These are phyloP conservation scores for Pipistrellus kuhlii DNA, from an alignment of 2,797 vertebrate species.

Conservation along the genomic window DNA sequence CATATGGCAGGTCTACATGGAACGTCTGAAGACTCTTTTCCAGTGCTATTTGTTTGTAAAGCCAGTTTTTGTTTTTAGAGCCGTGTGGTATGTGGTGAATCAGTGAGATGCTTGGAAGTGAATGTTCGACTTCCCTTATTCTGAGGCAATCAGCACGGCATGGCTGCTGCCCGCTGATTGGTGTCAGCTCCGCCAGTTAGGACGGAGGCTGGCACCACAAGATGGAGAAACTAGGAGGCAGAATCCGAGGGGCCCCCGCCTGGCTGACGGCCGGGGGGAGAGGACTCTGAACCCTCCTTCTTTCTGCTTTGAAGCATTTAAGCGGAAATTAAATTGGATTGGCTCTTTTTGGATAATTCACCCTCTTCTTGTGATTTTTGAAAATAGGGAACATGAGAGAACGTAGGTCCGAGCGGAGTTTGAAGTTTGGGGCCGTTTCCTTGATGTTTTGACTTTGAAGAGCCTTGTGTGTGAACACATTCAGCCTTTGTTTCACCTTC, in stretches of 20 bases:
- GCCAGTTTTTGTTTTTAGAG: not conserved
- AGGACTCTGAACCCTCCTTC: not conserved
- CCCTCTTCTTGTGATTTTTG: constrained; percentile 58
- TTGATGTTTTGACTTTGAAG: constrained; percentile 74
- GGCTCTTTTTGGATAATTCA: constrained; percentile 39
- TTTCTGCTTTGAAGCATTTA: constrained; percentile 46
- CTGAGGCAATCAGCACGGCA: not conserved
- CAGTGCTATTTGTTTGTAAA: not conserved
- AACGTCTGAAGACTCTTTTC: not conserved
- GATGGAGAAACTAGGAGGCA: not conserved
- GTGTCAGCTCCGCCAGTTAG: not conserved
- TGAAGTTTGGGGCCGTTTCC: constrained; percentile 44
- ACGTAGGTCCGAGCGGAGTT: constrained; percentile 11
- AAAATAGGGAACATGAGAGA: constrained; percentile 47
- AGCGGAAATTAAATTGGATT: constrained; percentile 58
- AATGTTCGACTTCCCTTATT: not conserved
- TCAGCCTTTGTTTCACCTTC: constrained; percentile 58
- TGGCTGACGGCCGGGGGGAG: not conserved
- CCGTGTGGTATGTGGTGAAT: not conserved
- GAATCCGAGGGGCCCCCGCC: not conserved
- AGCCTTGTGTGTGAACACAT: constrained; percentile 40
- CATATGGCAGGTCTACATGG: not conserved
- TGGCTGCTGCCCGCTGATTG: not conserved
- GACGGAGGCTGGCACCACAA: not conserved
- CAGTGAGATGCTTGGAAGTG: not conserved